These are phyloP conservation scores for Epicauta chinensis DNA, from an alignment of 1,140 invertebrate species.

Conservation along the genomic window DNA sequence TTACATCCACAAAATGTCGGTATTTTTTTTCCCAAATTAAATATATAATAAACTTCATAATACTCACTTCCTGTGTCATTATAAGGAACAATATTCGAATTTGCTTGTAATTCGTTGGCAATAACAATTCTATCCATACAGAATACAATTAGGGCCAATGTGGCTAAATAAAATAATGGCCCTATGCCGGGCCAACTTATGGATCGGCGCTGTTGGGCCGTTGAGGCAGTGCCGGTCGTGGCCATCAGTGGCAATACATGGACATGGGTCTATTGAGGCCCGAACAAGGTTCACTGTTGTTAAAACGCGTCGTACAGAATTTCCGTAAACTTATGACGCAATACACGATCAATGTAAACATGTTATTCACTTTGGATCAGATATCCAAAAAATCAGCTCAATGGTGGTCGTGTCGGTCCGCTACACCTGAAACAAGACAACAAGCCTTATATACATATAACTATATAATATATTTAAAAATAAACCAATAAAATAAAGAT, in stretches of 20 bases:
- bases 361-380: constrained; percentile 15
- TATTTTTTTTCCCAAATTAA: not conserved
- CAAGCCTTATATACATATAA: too few relatives aligned
- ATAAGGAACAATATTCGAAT: constrained; percentile 3
- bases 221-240: constrained; percentile 5
- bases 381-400: constrained; percentile 8
- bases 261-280: constrained; percentile 17
- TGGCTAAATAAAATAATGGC: constrained; percentile 9
- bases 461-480: too few relatives aligned
- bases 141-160: constrained; percentile 1
- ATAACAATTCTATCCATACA: not conserved
- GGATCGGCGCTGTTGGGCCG: constrained; percentile 18
- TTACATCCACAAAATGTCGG: not conserved
- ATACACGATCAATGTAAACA: constrained; percentile 16
- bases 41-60: not conserved
- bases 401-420: not conserved
- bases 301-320: constrained; percentile 6
- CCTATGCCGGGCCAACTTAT: constrained; percentile 15
- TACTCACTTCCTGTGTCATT: constrained; percentile 15
- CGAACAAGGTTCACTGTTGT: constrained; percentile 8
- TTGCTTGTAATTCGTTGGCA: constrained; percentile 10
- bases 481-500: too few relatives aligned
- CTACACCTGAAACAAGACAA: constrained; percentile 11
- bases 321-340: constrained; percentile 14
- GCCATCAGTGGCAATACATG: constrained; percentile 15